These are phyloP conservation scores for Drosophila miranda DNA, from an alignment of 1,140 invertebrate species.

Conservation along the genomic window DNA sequence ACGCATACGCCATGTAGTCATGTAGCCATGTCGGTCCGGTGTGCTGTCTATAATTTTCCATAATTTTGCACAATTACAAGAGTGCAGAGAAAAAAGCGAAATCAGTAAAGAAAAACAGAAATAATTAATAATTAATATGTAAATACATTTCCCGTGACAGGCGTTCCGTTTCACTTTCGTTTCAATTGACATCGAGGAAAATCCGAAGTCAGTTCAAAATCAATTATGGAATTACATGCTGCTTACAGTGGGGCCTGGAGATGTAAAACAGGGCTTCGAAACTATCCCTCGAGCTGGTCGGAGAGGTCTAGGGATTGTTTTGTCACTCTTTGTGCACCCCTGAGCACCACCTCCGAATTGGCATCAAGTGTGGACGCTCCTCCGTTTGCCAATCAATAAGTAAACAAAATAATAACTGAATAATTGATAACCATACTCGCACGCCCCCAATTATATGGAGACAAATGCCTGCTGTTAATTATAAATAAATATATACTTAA, in stretches of 20 bases:
- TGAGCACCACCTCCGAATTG: not conserved
- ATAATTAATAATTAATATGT: conserved; percentile 33
- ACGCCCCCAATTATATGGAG: conserved; percentile 5
- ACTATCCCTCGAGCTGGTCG: too few relatives aligned
- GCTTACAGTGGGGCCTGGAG: not conserved
- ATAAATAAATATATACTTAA: conserved; percentile 34
- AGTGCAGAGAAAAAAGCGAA: conserved; percentile 22
- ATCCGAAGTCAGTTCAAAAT: conserved; percentile 60
- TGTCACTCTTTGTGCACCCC: not conserved
- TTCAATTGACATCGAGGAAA: conserved; percentile 56
- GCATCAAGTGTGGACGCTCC: conserved; percentile 32
- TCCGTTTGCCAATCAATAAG: conserved; percentile 44
- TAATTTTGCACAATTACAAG: conserved; percentile 33
- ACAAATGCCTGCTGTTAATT: conserved; percentile 5
- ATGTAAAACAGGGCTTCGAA: not conserved
- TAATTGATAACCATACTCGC: conserved; percentile 33
- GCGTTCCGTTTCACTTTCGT: conserved; percentile 53
- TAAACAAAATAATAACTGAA: conserved; percentile 50
- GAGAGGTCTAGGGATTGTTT: too few relatives aligned
- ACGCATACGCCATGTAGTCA: conserved; percentile 49
- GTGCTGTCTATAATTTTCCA: conserved; percentile 30
- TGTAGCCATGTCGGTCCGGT: not conserved
- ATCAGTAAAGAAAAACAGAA: not conserved
- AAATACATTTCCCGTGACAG: conserved; percentile 38
- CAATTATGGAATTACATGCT: conserved; percentile 13